Evolutionary conservation across 2,888 invertebrate species (phyloP), one percentile per base, ranked within the genome.

Genomic region (Dynastes maya): DNA sequence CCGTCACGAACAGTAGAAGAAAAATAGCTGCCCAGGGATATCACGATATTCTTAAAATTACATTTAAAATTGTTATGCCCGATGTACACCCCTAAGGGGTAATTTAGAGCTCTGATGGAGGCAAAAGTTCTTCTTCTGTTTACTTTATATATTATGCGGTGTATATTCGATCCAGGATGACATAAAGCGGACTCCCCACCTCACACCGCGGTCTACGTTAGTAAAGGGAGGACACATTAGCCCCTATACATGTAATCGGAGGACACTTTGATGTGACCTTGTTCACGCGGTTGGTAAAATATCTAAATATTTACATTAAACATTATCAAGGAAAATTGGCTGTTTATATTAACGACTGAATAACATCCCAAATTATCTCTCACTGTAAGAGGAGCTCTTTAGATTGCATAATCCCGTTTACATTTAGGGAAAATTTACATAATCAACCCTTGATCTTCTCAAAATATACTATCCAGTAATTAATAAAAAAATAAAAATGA

Each of bases 311-410:
- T 88, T 86, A 88, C 86, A 82, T 84, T 86, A 85, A 84, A 86
- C 84, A 87, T 88, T 88, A 88, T 83, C 83, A 84, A 83, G 84
- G 83, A 55, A 16, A 85, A 85, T 82, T 82, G 79, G 80, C 67
- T 86, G 86, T 87, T 87, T 87, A 84, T 85, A 78, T 81, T 85
- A 82, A 84, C 84, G 84, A 84, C 87, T 84, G 84, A 88, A 89
- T 87, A 88, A 88, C 88, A 88, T 85, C 86, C 87, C 87, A 87
- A 88, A 88, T 88, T 88, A 88, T 87, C 85, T 87, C 85, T 89
- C 87, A 88, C 88, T 88, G 88, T 86, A 84, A 16, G 16, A 5
- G 82, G 85, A 86, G 86, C 81, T 82, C 85, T 86, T 87, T 87
- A 87, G 87, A 87, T 87, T 82, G 82, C 58, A 82, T 40, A 83